Evolutionary conservation across 2,113 vertebrate species (phyloP).

Genomic region (Heloderma charlesbogerti): DNA sequence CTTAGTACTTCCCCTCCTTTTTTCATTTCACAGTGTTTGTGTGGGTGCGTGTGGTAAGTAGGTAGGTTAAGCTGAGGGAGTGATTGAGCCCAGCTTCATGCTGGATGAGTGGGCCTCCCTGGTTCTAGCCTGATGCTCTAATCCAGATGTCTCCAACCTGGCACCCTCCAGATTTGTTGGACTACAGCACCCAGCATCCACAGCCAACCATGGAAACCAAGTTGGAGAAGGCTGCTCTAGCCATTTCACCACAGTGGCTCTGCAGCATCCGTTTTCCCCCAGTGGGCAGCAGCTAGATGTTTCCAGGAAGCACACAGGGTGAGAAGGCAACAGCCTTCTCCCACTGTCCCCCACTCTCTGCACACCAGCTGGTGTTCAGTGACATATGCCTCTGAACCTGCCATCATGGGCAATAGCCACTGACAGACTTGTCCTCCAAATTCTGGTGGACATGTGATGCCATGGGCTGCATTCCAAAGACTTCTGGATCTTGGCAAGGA

Average conservation of each 20-base stretch:
- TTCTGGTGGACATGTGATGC: neutral
- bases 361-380: neutral
- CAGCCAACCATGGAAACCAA: too few relatives aligned
- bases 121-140: neutral
- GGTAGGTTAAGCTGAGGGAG: neutral
- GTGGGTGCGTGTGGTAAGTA: neutral
- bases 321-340: neutral
- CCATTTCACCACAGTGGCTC: neutral
- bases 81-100: neutral
- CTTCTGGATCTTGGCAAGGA: neutral
- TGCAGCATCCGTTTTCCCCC: neutral
- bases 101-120: neutral
- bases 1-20: neutral
- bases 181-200: too few relatives aligned
- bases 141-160: neutral
- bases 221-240: neutral
- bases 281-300: neutral
- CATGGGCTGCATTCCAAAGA: neutral
- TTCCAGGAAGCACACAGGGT: neutral
- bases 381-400: too few relatives aligned
- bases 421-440: neutral
- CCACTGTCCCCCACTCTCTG: neutral
- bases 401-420: too few relatives aligned
- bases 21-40: neutral
- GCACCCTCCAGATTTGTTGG: too few relatives aligned